Evolutionary conservation across 2,113 vertebrate species (phyloP).

Genomic region (Odocoileus hemionus): DNA sequence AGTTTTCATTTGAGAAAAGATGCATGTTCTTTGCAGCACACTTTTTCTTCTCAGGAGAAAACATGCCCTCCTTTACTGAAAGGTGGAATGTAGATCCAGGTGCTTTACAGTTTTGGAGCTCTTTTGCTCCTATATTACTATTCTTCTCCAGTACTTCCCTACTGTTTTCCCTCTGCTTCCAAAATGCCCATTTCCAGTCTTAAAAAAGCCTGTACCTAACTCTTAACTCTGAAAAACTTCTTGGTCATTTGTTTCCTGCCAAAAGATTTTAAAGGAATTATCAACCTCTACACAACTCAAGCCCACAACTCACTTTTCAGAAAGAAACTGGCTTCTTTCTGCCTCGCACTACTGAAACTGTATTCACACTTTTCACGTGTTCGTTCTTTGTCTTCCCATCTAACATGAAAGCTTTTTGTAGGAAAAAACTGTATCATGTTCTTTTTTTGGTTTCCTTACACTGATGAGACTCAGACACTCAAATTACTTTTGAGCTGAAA

Average conservation of each 20-base stretch:
- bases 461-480: neutral
- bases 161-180: neutral
- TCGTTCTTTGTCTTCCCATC: neutral
- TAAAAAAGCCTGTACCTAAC: neutral
- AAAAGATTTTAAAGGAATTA: neutral
- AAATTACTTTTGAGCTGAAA: neutral
- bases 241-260: neutral
- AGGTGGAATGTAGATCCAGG: neutral
- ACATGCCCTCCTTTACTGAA: neutral
- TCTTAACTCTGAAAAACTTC: neutral
- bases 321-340: neutral
- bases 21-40: neutral
- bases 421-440: neutral
- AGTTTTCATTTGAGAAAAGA: neutral
- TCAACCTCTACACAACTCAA: neutral
- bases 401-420: neutral
- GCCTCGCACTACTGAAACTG: neutral
- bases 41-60: neutral
- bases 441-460: neutral
- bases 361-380: neutral
- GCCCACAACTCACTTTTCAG: accelerated
- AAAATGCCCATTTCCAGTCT: neutral
- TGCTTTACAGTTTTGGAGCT: neutral
- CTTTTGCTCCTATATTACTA: neutral
- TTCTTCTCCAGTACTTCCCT: neutral